phyloP scores from a whole-genome alignment of 2,888 invertebrate genomes.

The Agrilus cyanescens region DNA sequence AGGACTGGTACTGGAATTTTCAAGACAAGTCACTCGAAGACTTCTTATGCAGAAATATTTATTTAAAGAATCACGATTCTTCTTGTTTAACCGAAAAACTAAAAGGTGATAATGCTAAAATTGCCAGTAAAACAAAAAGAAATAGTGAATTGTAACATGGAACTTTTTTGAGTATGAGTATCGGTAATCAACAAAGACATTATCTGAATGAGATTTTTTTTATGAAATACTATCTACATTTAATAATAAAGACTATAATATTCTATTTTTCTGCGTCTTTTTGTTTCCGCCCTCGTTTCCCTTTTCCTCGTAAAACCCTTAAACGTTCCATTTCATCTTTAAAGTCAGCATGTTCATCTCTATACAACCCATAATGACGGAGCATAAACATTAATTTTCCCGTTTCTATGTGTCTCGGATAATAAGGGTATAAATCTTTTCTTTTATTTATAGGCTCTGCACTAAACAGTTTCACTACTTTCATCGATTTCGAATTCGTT shows the following conservation, averaged over 20 bases:
- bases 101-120: slow-evolving; percentile 31
- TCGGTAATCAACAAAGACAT: slow-evolving; percentile 1
- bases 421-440: slow-evolving; percentile 66
- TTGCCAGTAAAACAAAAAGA: slow-evolving; percentile 10
- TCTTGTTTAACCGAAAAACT: slow-evolving; percentile 52
- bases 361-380: slow-evolving; percentile 64
- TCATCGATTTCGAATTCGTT: slow-evolving; percentile 66
- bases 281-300: slow-evolving; percentile 32
- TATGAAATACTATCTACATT: neutral
- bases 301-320: slow-evolving; percentile 66
- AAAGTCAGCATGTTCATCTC: slow-evolving; percentile 85
- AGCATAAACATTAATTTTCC: slow-evolving; percentile 58
- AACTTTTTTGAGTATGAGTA: neutral
- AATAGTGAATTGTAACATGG: slow-evolving; percentile 22
- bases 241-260: neutral
- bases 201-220: neutral
- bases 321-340: slow-evolving; percentile 74
- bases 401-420: slow-evolving; percentile 74
- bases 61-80: slow-evolving; percentile 53
- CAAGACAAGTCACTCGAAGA: slow-evolving; percentile 60
- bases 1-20: slow-evolving; percentile 83
- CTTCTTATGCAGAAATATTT: slow-evolving; percentile 68
- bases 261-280: neutral
- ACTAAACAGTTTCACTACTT: slow-evolving; percentile 64
- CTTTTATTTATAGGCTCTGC: slow-evolving; percentile 63